Evolutionary conservation across 2,888 invertebrate species (phyloP), one percentile per base, ranked within the genome.

Genomic region (Diachrysia chrysitis): DNA sequence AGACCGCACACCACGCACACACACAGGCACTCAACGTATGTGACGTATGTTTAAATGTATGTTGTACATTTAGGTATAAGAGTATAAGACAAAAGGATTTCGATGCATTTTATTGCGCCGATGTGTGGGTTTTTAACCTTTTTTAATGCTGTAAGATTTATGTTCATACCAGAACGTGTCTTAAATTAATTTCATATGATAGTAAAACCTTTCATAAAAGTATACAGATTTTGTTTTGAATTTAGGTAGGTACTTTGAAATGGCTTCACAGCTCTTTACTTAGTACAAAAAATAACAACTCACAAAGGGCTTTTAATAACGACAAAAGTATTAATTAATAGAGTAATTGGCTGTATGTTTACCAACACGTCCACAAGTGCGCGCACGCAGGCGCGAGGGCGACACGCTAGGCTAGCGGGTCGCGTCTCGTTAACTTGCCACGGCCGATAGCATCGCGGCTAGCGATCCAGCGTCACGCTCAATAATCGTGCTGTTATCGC

Each of bases 341-440:
- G 70, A 64, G 57, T 81, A 79, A 81, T 81, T 78, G 75, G 63
- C 69, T 56, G 70, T 70, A 67, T 69, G 71, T 74, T 71, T 74
- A 71, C 65, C 17, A 69, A 76, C 73, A 71, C 63, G 64, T 71
- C 57, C 54, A 72, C 32, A 60, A 17, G 67, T 73, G 77, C 76
- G 73, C 73, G 16, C 59, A 65, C 73, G 76, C 78, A 70, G 46
- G 46, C 25, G 51, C 42, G 67, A 78, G 85, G 84, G 85, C 83
- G 85, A 79, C 79, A 86, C 82, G 83, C 74, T 78, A 81, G 67
- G 78, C 73, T 78, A 73, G 69, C 67, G 77, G 62, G 76, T 78
- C 65, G 78, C 80, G 76, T 74, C 75, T 86, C 79, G 85, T 83
- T 87, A 85, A 84, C 84, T 85, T 84, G 83, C 80, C 75, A 77